Evolutionary conservation across 2,888 invertebrate species (phyloP).

Genomic region (Acrobasis consociella): DNA sequence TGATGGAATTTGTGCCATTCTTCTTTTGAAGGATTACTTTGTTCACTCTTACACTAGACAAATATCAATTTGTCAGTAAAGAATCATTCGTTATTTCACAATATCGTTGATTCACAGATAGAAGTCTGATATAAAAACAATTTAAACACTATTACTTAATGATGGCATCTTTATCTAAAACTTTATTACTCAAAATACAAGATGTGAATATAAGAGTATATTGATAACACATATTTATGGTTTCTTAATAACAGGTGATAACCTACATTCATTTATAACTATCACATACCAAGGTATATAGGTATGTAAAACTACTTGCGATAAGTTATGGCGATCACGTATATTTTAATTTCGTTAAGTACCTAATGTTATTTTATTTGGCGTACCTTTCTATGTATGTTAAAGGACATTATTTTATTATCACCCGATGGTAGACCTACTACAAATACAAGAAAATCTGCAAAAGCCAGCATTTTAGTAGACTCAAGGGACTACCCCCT

Average conservation of each 20-base stretch:
- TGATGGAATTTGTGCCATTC: slow-evolving; percentile 51
- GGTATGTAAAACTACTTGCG: neutral
- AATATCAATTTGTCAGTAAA: slow-evolving; percentile 64
- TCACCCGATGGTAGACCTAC: no score
- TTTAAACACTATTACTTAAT: slow-evolving; percentile 36
- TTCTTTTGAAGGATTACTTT: slow-evolving; percentile 37
- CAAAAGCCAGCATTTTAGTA: no score
- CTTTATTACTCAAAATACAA: slow-evolving; percentile 39
- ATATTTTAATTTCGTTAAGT: no score
- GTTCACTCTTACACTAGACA: slow-evolving; percentile 63
- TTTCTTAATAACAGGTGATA: slow-evolving; percentile 51
- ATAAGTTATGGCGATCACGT: neutral
- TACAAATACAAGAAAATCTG: no score
- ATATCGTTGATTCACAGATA: slow-evolving; percentile 26
- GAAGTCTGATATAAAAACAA: neutral
- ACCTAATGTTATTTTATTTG: no score
- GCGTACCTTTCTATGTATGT: no score
- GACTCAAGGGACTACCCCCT: no score
- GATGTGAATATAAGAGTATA: slow-evolving; percentile 28
- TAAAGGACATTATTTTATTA: no score
- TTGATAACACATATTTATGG: slow-evolving; percentile 49
- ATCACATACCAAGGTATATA: neutral
- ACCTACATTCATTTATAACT: slow-evolving; percentile 42
- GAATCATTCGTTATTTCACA: slow-evolving; percentile 51
- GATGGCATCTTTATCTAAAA: slow-evolving; percentile 44